These are phyloP conservation scores for Parelbella ahira DNA, from an alignment of 2,888 invertebrate genomes.

Conservation along the genomic window DNA sequence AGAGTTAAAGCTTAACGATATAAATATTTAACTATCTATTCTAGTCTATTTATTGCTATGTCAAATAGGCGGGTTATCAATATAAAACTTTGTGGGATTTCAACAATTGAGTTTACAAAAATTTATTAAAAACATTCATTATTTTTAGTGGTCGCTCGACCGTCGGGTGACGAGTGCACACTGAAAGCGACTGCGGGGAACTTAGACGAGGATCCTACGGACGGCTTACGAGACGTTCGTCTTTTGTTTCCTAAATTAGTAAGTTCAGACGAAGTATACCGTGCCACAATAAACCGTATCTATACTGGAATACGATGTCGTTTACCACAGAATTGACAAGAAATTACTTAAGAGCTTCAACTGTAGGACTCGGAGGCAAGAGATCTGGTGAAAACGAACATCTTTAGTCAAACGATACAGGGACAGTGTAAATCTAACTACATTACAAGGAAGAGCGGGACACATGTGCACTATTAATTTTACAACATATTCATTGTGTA, in stretches of 20 bases:
- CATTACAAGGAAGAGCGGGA: constrained; percentile 55
- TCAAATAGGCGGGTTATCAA: constrained; percentile 77
- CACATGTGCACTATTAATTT: constrained; percentile 40
- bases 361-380: constrained; percentile 27
- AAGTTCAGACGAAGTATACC: constrained; percentile 29
- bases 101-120: constrained; percentile 49
- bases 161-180: constrained; percentile 7
- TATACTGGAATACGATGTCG: constrained; percentile 7
- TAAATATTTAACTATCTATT: constrained; percentile 68
- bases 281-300: constrained; percentile 32
- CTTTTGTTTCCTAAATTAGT: constrained; percentile 17
- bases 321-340: constrained; percentile 7
- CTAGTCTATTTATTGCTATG: constrained; percentile 79
- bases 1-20: constrained; percentile 63
- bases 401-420: constrained; percentile 27
- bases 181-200: constrained; percentile 14
- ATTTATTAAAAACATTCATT: constrained; percentile 21
- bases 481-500: constrained; percentile 34
- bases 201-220: constrained; percentile 44
- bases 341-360: constrained; percentile 16
- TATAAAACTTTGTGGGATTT: constrained; percentile 58
- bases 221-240: constrained; percentile 55
- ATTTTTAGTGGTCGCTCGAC: constrained; percentile 5
- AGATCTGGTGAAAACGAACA: constrained; percentile 30
- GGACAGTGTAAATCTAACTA: constrained; percentile 55